A percentile compares a stretch with the other conserved stretches of the same genome.
These are phyloP conservation scores for rabbit (Oryctolagus cuniculus) DNA, from an alignment of 2,113 vertebrate genomes.

Conservation along the genomic window DNA sequence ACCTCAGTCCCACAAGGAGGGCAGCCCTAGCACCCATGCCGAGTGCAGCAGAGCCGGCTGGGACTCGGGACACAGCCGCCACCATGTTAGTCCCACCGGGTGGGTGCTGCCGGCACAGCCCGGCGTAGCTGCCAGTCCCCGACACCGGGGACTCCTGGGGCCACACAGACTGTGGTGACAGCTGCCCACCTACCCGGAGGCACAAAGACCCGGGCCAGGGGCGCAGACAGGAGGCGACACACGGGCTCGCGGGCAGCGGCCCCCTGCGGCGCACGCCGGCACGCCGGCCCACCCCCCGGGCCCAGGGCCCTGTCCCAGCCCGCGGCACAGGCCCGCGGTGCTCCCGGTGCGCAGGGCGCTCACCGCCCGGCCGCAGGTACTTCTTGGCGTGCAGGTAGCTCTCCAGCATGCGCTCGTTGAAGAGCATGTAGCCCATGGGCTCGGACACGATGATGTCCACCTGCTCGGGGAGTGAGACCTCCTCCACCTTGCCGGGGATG, in stretches of 20 bases:
- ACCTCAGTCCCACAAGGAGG: too few relatives aligned
- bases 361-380: conserved; percentile 95
- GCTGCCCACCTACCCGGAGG: not conserved
- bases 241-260: not conserved
- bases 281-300: accelerated
- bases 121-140: too few relatives aligned
- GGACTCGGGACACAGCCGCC: too few relatives aligned
- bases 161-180: too few relatives aligned
- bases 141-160: too few relatives aligned
- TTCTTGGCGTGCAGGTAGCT: conserved; percentile 99
- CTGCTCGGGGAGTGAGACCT: conserved; percentile 95
- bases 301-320: not conserved
- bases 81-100: too few relatives aligned
- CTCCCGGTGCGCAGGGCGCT: conserved; percentile 58
- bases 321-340: not conserved
- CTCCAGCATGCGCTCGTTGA: conserved; percentile 98
- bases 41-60: too few relatives aligned
- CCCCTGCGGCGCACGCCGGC: accelerated
- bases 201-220: accelerated
- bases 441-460: conserved; percentile 98
- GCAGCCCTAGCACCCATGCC: too few relatives aligned
- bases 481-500: conserved; percentile 97
- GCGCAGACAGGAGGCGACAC: not conserved
- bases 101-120: too few relatives aligned
- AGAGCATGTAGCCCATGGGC: conserved; percentile 99